Evolutionary conservation across 2,797 vertebrate species (phyloP).

Genomic region (Paratrypauchen microcephalus): DNA sequence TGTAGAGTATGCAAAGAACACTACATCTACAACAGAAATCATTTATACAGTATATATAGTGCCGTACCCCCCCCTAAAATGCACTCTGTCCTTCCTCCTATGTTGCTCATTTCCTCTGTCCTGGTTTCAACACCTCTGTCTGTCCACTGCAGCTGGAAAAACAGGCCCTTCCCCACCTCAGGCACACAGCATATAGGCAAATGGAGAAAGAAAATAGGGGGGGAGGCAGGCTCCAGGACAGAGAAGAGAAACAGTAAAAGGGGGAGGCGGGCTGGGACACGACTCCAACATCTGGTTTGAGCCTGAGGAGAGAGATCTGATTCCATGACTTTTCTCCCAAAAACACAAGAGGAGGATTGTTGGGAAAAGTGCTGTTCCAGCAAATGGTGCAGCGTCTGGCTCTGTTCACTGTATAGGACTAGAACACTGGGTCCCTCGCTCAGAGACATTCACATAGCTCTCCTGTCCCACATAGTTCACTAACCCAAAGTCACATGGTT

Average conservation of each 20-base stretch:
- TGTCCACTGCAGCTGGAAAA: conserved; percentile 76
- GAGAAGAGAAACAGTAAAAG: conserved; percentile 1
- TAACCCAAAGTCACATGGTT: background rate
- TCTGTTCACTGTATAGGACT: conserved; percentile 20
- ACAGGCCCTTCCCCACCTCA: conserved; percentile 71
- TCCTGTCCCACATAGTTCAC: background rate
- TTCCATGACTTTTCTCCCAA: conserved; percentile 59
- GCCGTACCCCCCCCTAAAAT: conserved; percentile 44
- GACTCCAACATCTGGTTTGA: conserved; percentile 64
- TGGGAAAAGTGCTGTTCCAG: conserved; percentile 48
- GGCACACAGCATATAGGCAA: conserved; percentile 65
- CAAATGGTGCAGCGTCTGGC: conserved; percentile 41
- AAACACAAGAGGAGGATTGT: conserved; percentile 62
- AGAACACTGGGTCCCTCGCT: background rate
- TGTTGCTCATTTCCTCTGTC: conserved; percentile 15
- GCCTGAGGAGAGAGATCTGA: conserved; percentile 60
- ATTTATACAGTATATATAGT: conserved; percentile 22
- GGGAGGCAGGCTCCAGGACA: conserved; percentile 7
- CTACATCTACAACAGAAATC: background rate
- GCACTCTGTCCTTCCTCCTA: conserved; percentile 31
- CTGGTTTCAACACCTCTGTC: conserved; percentile 37
- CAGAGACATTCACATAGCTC: background rate
- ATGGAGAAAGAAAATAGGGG: conserved; percentile 16
- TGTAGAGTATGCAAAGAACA: background rate
- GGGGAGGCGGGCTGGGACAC: conserved; percentile 33